Percentiles rank a stretch among this genome's conserved stretches.
These are phyloP conservation scores for Dreissena polymorpha DNA, from an alignment of 1,140 invertebrate species.

Conservation along the genomic window DNA sequence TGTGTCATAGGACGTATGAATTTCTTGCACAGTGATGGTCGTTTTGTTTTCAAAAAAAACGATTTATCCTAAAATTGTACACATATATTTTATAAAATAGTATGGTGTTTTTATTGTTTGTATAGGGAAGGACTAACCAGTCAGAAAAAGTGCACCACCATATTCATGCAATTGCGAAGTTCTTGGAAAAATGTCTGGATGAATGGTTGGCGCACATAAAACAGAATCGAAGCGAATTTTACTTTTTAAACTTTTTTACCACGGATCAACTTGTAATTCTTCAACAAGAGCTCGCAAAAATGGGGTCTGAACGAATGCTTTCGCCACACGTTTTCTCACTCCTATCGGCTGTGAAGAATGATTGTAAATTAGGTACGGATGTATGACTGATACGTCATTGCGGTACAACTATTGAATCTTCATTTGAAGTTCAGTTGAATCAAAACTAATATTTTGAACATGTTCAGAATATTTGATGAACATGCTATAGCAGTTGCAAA, in stretches of 20 bases:
- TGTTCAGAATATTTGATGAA: no score
- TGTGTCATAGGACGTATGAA: no score
- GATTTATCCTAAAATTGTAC: no score
- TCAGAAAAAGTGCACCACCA: slow-evolving; percentile 37
- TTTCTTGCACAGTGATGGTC: no score
- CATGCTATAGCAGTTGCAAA: no score
- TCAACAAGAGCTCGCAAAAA: slow-evolving; percentile 49
- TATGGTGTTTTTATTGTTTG: no score
- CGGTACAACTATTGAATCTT: no score
- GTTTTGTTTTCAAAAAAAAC: no score
- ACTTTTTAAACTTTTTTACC: slow-evolving; percentile 62
- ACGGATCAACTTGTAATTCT: slow-evolving; percentile 64
- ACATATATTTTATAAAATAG: no score
- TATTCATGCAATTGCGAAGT: slow-evolving; percentile 54
- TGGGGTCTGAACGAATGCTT: background rate
- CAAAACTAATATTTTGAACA: no score
- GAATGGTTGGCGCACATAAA: slow-evolving; percentile 60
- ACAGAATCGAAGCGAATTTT: slow-evolving; percentile 43
- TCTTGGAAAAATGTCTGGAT: slow-evolving; percentile 59
- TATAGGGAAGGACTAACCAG: background rate
- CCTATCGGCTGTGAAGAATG: slow-evolving; percentile 38
- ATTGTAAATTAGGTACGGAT: slow-evolving; percentile 39
- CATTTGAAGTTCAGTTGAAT: no score
- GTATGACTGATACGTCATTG: background rate
- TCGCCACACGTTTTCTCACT: slow-evolving; percentile 45